Percentiles rank a stretch among this genome's conserved stretches.
Evolutionary conservation across 2,888 invertebrate species (phyloP).

Genomic region (Corythucha ciliata): DNA sequence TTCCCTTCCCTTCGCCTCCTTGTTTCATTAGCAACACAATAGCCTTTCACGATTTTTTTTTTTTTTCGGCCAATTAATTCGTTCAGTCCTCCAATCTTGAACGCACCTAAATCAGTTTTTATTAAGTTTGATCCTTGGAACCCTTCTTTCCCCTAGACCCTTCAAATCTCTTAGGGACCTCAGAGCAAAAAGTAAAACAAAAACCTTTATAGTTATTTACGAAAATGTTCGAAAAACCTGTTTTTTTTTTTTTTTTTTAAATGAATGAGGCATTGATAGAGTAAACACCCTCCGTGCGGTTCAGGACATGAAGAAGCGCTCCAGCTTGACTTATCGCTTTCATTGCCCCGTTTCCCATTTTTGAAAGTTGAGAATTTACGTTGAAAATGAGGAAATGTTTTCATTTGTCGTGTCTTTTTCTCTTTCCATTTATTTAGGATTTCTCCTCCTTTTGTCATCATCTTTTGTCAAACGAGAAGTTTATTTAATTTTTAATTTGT

Average conservation of each 20-base stretch:
- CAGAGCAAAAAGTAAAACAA: background rate
- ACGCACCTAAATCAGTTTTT: background rate
- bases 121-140: background rate
- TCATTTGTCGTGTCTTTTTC: constrained; percentile 8
- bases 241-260: background rate
- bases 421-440: constrained; percentile 8
- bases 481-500: no score
- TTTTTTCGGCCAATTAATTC: background rate
- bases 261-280: constrained; percentile 29
- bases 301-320: no score
- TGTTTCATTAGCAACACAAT: background rate
- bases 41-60: background rate
- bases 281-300: no score
- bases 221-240: background rate
- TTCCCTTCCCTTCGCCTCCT: no score
- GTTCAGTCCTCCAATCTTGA: background rate
- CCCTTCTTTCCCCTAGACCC: background rate
- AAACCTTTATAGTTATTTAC: background rate
- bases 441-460: no score
- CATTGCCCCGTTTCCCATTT: no score
- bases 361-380: no score
- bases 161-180: background rate
- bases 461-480: no score
- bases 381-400: no score
- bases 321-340: background rate